phyloP scores from a whole-genome alignment of 2,888 invertebrate genomes.

The Spodoptera picta region DNA sequence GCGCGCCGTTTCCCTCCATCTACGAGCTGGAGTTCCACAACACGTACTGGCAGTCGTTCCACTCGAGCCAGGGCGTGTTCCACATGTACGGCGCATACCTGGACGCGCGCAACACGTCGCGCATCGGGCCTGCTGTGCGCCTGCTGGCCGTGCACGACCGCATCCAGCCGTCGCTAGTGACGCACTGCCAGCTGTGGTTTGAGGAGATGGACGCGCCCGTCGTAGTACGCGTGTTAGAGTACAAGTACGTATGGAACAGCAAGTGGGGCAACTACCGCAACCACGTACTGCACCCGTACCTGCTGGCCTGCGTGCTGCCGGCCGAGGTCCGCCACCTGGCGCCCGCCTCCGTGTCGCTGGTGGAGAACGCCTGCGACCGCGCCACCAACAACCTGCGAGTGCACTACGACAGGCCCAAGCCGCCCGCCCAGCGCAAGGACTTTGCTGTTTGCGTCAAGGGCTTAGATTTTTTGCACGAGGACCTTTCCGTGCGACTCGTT shows the following conservation, averaged over 20 bases:
- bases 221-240: constrained; percentile 94
- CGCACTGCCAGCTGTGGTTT: constrained; percentile 97
- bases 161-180: constrained; percentile 94
- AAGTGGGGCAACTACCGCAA: constrained; percentile 98
- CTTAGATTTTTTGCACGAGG: constrained; percentile 96
- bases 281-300: constrained; percentile 96
- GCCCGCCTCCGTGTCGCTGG: constrained; percentile 95
- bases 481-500: constrained; percentile 95
- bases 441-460: constrained; percentile 98
- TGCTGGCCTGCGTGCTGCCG: constrained; percentile 96
- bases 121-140: constrained; percentile 94
- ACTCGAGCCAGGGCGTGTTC: constrained; percentile 95
- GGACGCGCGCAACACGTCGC: constrained; percentile 93
- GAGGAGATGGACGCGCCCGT: constrained; percentile 94
- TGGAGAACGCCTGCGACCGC: constrained; percentile 95
- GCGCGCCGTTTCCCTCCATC: constrained; percentile 95
- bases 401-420: constrained; percentile 92
- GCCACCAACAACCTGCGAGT: constrained; percentile 95
- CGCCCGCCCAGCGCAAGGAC: constrained; percentile 89
- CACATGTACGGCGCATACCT: constrained; percentile 97
- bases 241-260: constrained; percentile 97
- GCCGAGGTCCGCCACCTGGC: constrained; percentile 91
- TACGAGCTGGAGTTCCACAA: constrained; percentile 98
- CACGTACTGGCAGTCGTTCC: constrained; percentile 96
- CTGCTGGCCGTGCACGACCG: constrained; percentile 96